Conservation (phyloP, 2,888 invertebrate species). For the Lepidocyrtoides sp. region DNA sequence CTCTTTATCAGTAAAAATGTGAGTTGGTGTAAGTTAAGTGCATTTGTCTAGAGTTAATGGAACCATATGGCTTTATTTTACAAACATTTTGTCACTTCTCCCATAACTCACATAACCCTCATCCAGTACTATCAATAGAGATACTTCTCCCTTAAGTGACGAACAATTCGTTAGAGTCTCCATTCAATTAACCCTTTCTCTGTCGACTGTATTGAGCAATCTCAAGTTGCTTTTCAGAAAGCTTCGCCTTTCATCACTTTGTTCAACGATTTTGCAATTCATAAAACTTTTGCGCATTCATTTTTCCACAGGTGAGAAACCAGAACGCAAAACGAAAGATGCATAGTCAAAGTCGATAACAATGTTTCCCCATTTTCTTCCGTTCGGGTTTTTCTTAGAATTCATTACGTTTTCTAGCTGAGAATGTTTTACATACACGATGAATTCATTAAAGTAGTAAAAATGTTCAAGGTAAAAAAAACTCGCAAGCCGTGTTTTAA, state of each 20-base stretch:
- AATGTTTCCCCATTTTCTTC: conserved; percentile 21
- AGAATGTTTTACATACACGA: neutral
- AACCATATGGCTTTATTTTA: conserved; percentile 79
- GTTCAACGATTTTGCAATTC: neutral
- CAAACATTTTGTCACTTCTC: conserved; percentile 46
- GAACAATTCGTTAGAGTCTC: conserved; percentile 61
- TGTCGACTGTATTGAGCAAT: neutral
- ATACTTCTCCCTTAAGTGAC: neutral
- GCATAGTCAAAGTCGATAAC: neutral
- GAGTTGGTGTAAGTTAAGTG: conserved; percentile 55
- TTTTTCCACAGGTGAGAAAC: conserved; percentile 6
- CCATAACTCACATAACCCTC: conserved; percentile 55
- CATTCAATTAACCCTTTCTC: conserved; percentile 19
- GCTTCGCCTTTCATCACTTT: neutral
- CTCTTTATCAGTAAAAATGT: conserved; percentile 55
- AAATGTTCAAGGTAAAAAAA: neutral
- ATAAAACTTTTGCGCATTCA: neutral
- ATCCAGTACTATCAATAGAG: conserved; percentile 6
- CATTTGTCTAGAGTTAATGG: conserved; percentile 72
- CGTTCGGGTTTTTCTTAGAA: neutral
- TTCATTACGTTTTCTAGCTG: neutral
- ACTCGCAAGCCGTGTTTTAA: neutral
- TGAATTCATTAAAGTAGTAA: neutral
- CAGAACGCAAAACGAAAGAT: too few species aligned
- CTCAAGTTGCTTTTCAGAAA: neutral